Evolutionary conservation across 1,140 invertebrate species (phyloP).

Genomic region (Papilio glaucus): DNA sequence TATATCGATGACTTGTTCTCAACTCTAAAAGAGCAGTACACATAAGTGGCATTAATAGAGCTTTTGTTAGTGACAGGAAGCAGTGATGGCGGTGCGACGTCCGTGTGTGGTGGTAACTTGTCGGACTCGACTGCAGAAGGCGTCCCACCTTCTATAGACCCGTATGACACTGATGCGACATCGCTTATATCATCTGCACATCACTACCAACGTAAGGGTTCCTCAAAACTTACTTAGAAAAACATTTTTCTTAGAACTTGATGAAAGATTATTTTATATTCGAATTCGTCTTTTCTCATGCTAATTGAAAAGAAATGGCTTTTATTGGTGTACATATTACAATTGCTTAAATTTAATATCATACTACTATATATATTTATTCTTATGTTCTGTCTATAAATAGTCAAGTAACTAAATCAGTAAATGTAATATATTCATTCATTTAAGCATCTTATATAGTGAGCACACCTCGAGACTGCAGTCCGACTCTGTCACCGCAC

Average conservation of each 20-base stretch:
- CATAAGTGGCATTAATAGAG: constrained; percentile 33
- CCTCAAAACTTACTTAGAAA: too few species aligned
- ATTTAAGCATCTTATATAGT: constrained; percentile 82
- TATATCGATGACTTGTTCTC: background rate
- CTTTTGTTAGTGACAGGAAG: constrained; percentile 85
- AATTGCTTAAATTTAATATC: too few species aligned
- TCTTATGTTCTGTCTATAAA: too few species aligned
- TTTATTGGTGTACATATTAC: too few species aligned
- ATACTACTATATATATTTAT: too few species aligned
- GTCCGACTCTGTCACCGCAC: constrained; percentile 90
- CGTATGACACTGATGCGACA: constrained; percentile 89
- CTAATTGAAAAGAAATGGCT: too few species aligned
- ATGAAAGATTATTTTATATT: too few species aligned
- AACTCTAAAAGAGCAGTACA: background rate
- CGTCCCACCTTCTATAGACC: constrained; percentile 87
- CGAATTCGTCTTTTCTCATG: too few species aligned
- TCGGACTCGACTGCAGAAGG: constrained; percentile 91
- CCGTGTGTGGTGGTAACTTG: constrained; percentile 88
- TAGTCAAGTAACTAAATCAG: too few species aligned
- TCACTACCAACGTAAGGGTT: constrained; percentile 91
- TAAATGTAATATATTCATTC: too few species aligned
- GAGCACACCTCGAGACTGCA: constrained; percentile 92
- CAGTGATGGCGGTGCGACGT: constrained; percentile 91
- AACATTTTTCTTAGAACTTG: too few species aligned
- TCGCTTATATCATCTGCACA: constrained; percentile 90